A percentile compares a stretch with the other conserved stretches of the same genome.
phyloP scores from a whole-genome alignment of 2,888 invertebrate genomes.

The Scelioninae gen. 2 region DNA sequence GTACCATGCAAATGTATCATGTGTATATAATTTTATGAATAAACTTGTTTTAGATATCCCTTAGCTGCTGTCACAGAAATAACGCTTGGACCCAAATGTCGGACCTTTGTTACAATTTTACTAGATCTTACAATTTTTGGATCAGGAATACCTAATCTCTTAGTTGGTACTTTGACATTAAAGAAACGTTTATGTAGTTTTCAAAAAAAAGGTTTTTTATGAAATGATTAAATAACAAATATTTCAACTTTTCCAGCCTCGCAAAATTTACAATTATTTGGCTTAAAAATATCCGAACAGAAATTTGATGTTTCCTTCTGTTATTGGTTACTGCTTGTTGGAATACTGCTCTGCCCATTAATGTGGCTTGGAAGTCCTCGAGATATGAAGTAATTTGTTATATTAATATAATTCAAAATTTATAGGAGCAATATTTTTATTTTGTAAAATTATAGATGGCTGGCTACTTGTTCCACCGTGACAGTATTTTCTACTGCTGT shows the following conservation, averaged over 20 bases:
- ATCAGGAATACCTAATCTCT: slow-evolving; percentile 86
- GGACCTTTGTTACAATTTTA: slow-evolving; percentile 81
- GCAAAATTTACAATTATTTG: slow-evolving; percentile 87
- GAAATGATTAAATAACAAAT: too few relatives aligned
- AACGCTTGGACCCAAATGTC: slow-evolving; percentile 81
- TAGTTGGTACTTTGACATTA: slow-evolving; percentile 84
- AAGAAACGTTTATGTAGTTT: too few relatives aligned
- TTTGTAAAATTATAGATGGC: slow-evolving; percentile 74
- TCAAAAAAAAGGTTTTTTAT: too few relatives aligned
- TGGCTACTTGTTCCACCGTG: slow-evolving; percentile 81
- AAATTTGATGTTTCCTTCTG: slow-evolving; percentile 85
- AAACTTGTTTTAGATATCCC: slow-evolving; percentile 83
- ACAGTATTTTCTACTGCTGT: slow-evolving; percentile 81
- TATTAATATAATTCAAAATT: not conserved
- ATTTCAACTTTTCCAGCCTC: slow-evolving; percentile 80
- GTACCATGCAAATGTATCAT: too few relatives aligned
- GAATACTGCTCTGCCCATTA: slow-evolving; percentile 84
- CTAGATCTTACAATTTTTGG: slow-evolving; percentile 86
- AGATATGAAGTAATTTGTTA: slow-evolving; percentile 86
- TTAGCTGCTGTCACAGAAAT: slow-evolving; percentile 90
- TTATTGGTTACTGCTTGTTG: slow-evolving; percentile 88
- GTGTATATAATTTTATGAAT: too few relatives aligned
- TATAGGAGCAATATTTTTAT: too few relatives aligned
- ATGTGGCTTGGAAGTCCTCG: slow-evolving; percentile 94
- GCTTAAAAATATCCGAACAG: slow-evolving; percentile 82